These are phyloP conservation scores for Solenodon paradoxus DNA, from an alignment of 2,113 vertebrate species.

Conservation along the genomic window DNA sequence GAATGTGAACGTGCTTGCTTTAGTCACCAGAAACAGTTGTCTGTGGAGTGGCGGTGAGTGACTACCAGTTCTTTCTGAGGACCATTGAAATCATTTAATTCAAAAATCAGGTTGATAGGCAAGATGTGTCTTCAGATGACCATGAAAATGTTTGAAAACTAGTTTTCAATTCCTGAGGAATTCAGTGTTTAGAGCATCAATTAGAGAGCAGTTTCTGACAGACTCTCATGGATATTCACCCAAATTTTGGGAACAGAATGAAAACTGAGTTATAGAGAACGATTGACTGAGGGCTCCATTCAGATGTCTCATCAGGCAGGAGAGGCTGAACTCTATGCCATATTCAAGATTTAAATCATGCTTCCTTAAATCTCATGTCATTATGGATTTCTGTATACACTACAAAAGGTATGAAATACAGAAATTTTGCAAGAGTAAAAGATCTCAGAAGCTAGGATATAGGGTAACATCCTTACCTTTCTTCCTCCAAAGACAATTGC, in stretches of 20 bases:
- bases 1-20: neutral
- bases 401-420: neutral
- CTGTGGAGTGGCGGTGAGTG: neutral
- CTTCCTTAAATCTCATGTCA: neutral
- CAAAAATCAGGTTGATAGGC: neutral
- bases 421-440: neutral
- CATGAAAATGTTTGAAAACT: constrained; percentile 25
- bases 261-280: constrained; percentile 6
- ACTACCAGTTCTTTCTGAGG: neutral
- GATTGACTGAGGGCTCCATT: neutral
- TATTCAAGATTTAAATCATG: neutral
- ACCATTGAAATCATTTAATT: neutral
- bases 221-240: neutral
- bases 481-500: neutral
- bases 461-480: neutral
- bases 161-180: constrained; percentile 2
- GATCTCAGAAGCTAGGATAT: neutral
- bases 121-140: neutral
- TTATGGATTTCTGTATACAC: neutral
- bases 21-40: neutral
- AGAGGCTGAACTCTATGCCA: neutral
- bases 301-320: neutral
- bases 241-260: constrained; percentile 21
- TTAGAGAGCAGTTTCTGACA: constrained; percentile 2
- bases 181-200: neutral